Conservation (phyloP, 2,888 invertebrate genomes). For the Leptopilina myrica region DNA sequence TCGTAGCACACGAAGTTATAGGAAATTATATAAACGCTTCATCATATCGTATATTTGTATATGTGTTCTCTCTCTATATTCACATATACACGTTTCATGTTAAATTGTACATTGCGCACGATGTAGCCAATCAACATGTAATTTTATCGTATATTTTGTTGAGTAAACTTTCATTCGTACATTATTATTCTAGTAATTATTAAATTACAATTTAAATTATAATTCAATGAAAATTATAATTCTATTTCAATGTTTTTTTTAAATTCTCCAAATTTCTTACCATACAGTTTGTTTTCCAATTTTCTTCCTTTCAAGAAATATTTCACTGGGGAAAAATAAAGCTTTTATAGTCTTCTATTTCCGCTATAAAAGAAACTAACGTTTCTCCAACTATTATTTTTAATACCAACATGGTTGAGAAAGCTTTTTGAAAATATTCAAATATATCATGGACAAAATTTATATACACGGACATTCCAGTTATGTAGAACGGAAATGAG, state of each 20-base stretch:
- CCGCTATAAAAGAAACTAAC: background rate
- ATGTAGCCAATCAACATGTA: slow-evolving; percentile 11
- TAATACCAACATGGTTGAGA: background rate
- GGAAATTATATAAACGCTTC: background rate
- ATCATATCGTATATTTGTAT: background rate
- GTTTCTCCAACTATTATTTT: background rate
- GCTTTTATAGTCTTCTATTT: background rate
- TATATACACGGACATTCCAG: slow-evolving; percentile 24
- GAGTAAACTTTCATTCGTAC: background rate
- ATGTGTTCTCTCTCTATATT: too few species aligned
- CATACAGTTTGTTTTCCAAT: too few species aligned
- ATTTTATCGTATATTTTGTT: slow-evolving; percentile 4
- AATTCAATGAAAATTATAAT: too few species aligned
- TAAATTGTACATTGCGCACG: background rate
- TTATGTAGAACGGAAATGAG: slow-evolving; percentile 66
- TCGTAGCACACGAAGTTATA: background rate
- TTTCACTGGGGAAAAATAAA: background rate
- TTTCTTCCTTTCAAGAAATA: too few species aligned
- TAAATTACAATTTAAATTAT: background rate
- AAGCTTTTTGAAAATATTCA: slow-evolving; percentile 16
- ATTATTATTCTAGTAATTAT: background rate
- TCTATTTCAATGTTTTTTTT: too few species aligned
- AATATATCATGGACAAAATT: background rate
- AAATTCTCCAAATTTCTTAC: too few species aligned
- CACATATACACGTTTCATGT: background rate